Evolutionary conservation across 2,888 invertebrate genomes (phyloP).

Genomic region (Ochropleura leucogaster): DNA sequence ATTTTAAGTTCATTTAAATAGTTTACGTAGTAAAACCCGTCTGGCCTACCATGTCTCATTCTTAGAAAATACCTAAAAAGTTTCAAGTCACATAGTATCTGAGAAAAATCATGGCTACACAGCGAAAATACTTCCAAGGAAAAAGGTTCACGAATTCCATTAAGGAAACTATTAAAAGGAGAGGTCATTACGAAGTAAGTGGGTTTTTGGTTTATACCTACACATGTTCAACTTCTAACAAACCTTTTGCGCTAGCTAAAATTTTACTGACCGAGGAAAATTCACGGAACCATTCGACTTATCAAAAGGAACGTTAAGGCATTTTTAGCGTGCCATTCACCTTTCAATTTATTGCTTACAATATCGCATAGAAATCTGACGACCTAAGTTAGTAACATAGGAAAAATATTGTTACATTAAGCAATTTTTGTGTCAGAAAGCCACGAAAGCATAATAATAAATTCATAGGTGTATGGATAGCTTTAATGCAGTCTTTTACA

Average conservation of each 20-base stretch:
- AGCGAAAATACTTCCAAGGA: conserved; percentile 49
- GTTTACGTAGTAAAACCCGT: conserved; percentile 55
- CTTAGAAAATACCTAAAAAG: conserved; percentile 42
- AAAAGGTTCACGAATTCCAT: conserved; percentile 60
- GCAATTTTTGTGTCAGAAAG: conserved; percentile 22
- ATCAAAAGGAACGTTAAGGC: conserved; percentile 30
- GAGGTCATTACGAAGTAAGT: conserved; percentile 63
- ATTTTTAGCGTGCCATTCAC: conserved; percentile 33
- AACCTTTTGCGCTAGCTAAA: conserved; percentile 47
- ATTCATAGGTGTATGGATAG: conserved; percentile 39
- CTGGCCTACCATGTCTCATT: conserved; percentile 29
- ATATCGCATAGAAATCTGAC: conserved; percentile 45
- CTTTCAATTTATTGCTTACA: conserved; percentile 51
- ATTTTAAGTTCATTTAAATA: conserved; percentile 57
- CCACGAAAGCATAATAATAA: conserved; percentile 27
- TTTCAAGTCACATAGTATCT: conserved; percentile 47
- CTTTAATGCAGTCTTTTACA: conserved; percentile 38
- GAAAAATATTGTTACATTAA: conserved; percentile 41
- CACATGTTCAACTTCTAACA: conserved; percentile 34
- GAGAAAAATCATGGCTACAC: conserved; percentile 50
- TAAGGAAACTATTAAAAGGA: conserved; percentile 61
- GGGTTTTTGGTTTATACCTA: conserved; percentile 56
- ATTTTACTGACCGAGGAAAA: conserved; percentile 45
- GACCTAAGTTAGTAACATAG: conserved; percentile 26
- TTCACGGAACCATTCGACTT: conserved; percentile 25